A percentile compares a stretch with the other conserved stretches of the same genome.
Evolutionary conservation across 2,888 invertebrate genomes (phyloP).

Genomic region (Cryptocephalus primarius): DNA sequence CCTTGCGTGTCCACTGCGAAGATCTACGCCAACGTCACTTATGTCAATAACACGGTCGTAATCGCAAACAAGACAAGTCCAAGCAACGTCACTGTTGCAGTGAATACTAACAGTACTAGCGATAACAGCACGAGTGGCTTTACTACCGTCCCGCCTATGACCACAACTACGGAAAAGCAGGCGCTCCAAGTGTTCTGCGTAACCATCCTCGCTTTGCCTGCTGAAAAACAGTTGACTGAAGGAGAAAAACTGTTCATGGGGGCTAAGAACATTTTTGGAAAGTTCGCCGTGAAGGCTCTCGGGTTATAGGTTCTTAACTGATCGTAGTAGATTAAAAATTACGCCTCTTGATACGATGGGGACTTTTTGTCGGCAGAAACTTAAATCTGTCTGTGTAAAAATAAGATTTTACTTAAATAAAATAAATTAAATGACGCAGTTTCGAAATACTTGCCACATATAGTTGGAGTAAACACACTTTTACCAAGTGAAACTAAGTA

Average conservation of each 20-base stretch:
- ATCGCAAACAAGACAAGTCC: conserved; percentile 7
- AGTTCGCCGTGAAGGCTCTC: conserved; percentile 19
- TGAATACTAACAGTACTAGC: conserved; percentile 3
- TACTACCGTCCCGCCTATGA: conserved; percentile 4
- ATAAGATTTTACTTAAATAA: no score
- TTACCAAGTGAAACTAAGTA: no score
- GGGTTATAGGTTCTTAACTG: conserved; percentile 11
- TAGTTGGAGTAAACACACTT: no score
- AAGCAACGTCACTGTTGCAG: conserved; percentile 7
- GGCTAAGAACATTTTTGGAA: conserved; percentile 16
- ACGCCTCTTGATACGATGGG: no score
- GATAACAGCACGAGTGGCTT: conserved; percentile 4
- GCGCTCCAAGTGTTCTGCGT: conserved; percentile 23
- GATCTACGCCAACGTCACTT: conserved; percentile 20
- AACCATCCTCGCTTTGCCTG: conserved; percentile 25
- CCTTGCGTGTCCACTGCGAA: conserved; percentile 30
- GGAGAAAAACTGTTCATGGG: conserved; percentile 19
- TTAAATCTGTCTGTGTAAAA: no score
- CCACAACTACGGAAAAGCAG: conserved; percentile 1
- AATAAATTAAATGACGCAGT: no score
- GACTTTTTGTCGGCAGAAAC: no score
- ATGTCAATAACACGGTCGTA: conserved; percentile 21
- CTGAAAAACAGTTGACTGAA: conserved; percentile 18
- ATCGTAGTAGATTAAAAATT: no score
- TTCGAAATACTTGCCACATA: no score